Evolutionary conservation across 2,797 vertebrate genomes (phyloP), one percentile per base, ranked within the genome.

Genomic region (Anguilla anguilla): DNA sequence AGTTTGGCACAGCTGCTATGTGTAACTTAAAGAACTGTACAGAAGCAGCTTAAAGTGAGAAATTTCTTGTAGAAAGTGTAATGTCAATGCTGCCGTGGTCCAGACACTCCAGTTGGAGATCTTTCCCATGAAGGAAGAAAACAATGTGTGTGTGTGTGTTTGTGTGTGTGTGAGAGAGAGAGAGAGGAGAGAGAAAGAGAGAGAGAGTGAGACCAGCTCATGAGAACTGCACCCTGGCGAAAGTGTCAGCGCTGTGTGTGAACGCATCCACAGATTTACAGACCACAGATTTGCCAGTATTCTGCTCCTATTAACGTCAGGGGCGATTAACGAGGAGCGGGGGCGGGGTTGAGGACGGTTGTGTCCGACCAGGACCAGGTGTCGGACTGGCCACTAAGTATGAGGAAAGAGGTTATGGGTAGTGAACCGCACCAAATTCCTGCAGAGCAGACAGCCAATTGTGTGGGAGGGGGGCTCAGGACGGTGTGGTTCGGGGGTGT

Each of bases 301-400:
- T 94, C 90, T 79, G 89, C 90, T 93, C 91, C 90, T 87, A 90
- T 94, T 93, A 94, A 90, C 89, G 89, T 94, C 93, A 94, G 92
- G 88, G 87, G 88, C 88, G 19, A 90, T 92, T 92, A 94, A 94
- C 93, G 92, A 94, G 93, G 92, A 91, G 89, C 69, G 90, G 90
- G 89, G 90, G 88, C 87, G 91, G 89, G 43, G 39, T 4, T 17
- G 39, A 6, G 15, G 61, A 81, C 22, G 69, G 87, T 90, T 93
- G 92, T 94, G 93, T 93, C 91, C 88, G 93, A 88, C 87, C 88
- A 10, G 89, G 93, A 89, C 86, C 89, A 17, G 93, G 93, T 94
- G 93, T 94, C 90, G 89, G 93, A 89, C 85, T 88, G 17, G 57
- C 91, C 39, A 49, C 92, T 91, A 83, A 91, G 90, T 72, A 87